phyloP scores from a whole-genome alignment of 2,888 invertebrate genomes.

The Cryptophagus acutangulus region DNA sequence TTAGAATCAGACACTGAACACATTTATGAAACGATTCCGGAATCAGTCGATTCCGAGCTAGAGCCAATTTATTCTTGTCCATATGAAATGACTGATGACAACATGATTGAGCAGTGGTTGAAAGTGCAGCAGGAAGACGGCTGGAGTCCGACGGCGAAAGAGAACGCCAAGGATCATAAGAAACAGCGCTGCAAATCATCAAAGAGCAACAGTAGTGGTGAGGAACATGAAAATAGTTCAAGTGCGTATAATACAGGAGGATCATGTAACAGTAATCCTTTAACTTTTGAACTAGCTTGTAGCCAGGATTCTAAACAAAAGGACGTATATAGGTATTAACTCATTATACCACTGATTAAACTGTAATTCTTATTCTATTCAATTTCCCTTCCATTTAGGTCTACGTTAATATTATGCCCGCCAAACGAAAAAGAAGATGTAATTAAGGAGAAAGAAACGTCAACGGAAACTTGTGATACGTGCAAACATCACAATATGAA shows the following conservation, averaged over 20 bases:
- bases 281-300: slow-evolving; percentile 52
- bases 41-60: slow-evolving; percentile 52
- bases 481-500: slow-evolving; percentile 33
- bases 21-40: slow-evolving; percentile 63
- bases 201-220: slow-evolving; percentile 48
- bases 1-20: slow-evolving; percentile 56
- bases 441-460: slow-evolving; percentile 27
- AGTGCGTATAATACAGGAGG: slow-evolving; percentile 73
- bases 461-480: slow-evolving; percentile 33
- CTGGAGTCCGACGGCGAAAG: slow-evolving; percentile 19
- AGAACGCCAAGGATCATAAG: slow-evolving; percentile 27
- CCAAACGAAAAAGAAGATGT: slow-evolving; percentile 32
- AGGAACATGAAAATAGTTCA: slow-evolving; percentile 60
- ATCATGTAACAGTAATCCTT: slow-evolving; percentile 64
- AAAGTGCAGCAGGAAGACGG: slow-evolving; percentile 32
- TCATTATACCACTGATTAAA: slow-evolving; percentile 4
- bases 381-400: no score
- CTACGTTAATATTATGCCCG: slow-evolving; percentile 40
- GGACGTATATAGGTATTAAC: slow-evolving; percentile 33
- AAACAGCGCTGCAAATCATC: slow-evolving; percentile 34
- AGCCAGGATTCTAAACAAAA: slow-evolving; percentile 46
- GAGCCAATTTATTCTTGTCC: slow-evolving; percentile 62
- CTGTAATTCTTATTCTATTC: slow-evolving; percentile 9
- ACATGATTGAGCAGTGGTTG: slow-evolving; percentile 40
- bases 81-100: slow-evolving; percentile 49